Percentiles rank a stretch among this genome's conserved stretches.
These are phyloP conservation scores for Drepana falcataria DNA, from an alignment of 2,888 invertebrate genomes.

Conservation along the genomic window DNA sequence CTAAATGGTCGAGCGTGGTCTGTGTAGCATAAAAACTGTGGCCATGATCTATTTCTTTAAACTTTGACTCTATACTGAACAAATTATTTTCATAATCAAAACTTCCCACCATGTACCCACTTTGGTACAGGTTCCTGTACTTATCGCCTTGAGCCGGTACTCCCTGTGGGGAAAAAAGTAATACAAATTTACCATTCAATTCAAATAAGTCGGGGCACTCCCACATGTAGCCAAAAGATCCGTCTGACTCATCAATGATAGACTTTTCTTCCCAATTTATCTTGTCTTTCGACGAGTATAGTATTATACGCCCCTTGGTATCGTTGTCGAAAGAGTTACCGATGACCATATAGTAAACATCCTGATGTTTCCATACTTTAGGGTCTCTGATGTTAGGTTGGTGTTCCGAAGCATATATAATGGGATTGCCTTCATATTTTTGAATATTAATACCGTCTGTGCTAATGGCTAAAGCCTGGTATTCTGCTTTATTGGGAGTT, in stretches of 20 bases:
- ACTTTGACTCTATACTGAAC: slow-evolving; percentile 42
- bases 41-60: slow-evolving; percentile 53
- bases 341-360: slow-evolving; percentile 60
- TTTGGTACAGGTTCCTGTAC: slow-evolving; percentile 54
- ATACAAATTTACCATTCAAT: slow-evolving; percentile 45
- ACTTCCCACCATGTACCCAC: slow-evolving; percentile 63
- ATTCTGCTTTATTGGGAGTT: slow-evolving; percentile 41
- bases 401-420: slow-evolving; percentile 39
- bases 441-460: slow-evolving; percentile 48
- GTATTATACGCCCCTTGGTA: slow-evolving; percentile 45
- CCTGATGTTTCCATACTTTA: slow-evolving; percentile 61
- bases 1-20: slow-evolving; percentile 36
- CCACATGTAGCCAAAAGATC: slow-evolving; percentile 62
- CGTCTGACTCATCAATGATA: slow-evolving; percentile 46
- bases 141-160: slow-evolving; percentile 46
- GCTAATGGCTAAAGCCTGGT: slow-evolving; percentile 52
- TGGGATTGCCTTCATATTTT: slow-evolving; percentile 53
- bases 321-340: slow-evolving; percentile 54
- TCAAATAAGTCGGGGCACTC: slow-evolving; percentile 75
- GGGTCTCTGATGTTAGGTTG: slow-evolving; percentile 70
- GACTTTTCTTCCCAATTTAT: slow-evolving; percentile 44
- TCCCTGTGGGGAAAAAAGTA: slow-evolving; percentile 68
- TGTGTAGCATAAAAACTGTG: slow-evolving; percentile 72
- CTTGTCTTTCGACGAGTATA: slow-evolving; percentile 54
- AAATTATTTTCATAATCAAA: slow-evolving; percentile 46